These are phyloP conservation scores for Phenganax stokvisi DNA, from an alignment of 92 coral and sea anemone species.

Conservation along the genomic window DNA sequence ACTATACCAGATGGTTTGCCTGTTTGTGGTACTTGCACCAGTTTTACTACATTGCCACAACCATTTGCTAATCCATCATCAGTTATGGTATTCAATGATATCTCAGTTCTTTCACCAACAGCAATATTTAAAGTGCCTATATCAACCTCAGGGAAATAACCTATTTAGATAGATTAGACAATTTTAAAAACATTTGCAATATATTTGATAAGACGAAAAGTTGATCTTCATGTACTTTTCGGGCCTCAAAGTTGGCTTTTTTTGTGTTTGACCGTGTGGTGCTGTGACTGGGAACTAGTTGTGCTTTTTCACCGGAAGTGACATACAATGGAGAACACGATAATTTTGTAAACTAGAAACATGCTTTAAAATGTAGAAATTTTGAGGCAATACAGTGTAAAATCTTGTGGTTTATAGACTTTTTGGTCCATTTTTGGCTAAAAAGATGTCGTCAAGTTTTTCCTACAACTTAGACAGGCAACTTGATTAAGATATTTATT, in stretches of 20 bases:
- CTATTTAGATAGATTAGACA: not conserved
- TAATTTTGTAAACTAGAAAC: constrained; percentile 1
- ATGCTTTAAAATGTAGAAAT: not conserved
- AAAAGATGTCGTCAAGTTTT: constrained; percentile 6
- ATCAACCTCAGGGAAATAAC: not conserved
- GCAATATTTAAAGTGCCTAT: constrained; percentile 10
- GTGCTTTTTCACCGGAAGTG: constrained; percentile 6
- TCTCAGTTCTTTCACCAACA: no score
- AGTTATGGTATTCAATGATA: no score
- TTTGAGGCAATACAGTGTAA: not conserved
- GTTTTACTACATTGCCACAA: no score
- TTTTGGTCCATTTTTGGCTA: not conserved
- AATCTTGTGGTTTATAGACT: not conserved
- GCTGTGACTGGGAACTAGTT: not conserved
- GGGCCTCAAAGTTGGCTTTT: constrained; percentile 2
- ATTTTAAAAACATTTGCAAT: constrained; percentile 14
- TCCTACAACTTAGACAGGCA: constrained; percentile 1
- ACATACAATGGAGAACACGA: constrained; percentile 8
- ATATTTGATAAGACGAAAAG: constrained; percentile 14
- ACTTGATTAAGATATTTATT: constrained; percentile 8
- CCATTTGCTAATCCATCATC: no score
- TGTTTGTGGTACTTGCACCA: no score
- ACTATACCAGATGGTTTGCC: no score
- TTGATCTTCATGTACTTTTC: constrained; percentile 13
- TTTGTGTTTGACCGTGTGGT: not conserved